Conservation (phyloP, 2,888 invertebrate genomes). For the Charanyca ferruginea region DNA sequence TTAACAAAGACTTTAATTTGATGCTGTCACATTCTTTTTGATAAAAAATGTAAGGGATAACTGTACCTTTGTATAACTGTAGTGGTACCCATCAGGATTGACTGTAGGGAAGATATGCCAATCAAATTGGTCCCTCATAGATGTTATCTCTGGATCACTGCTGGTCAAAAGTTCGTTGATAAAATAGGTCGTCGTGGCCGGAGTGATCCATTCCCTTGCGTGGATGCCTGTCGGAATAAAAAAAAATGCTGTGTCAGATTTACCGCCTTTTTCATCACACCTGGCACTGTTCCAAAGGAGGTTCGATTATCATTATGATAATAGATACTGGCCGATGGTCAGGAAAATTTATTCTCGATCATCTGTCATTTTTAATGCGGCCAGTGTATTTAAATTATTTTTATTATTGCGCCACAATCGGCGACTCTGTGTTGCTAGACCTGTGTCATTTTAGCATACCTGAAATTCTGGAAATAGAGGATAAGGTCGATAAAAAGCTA, state of each 20-base stretch:
- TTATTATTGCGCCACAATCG: background rate
- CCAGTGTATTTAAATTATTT: background rate
- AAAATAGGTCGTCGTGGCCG: conserved; percentile 92
- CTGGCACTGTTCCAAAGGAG: conserved; percentile 24
- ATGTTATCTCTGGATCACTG: conserved; percentile 81
- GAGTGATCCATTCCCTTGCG: conserved; percentile 95
- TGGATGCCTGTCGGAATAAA: conserved; percentile 90
- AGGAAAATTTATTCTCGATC: conserved; percentile 16
- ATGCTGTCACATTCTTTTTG: no score
- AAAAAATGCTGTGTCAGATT: conserved; percentile 17
- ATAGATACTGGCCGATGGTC: conserved; percentile 18
- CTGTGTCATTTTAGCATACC: no score
- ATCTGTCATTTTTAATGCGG: background rate
- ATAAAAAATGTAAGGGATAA: no score
- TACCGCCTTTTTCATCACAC: background rate
- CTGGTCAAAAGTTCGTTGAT: conserved; percentile 92
- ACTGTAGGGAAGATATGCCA: conserved; percentile 94
- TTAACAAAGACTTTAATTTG: no score
- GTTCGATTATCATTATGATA: conserved; percentile 17
- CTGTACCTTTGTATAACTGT: conserved; percentile 91
- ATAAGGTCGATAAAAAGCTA: no score
- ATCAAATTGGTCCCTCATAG: conserved; percentile 91
- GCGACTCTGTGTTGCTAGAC: background rate
- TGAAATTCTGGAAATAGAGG: no score
- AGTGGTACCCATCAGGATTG: conserved; percentile 95